phyloP scores from a whole-genome alignment of 1,140 invertebrate species.

The Sarcophaga bullata region DNA sequence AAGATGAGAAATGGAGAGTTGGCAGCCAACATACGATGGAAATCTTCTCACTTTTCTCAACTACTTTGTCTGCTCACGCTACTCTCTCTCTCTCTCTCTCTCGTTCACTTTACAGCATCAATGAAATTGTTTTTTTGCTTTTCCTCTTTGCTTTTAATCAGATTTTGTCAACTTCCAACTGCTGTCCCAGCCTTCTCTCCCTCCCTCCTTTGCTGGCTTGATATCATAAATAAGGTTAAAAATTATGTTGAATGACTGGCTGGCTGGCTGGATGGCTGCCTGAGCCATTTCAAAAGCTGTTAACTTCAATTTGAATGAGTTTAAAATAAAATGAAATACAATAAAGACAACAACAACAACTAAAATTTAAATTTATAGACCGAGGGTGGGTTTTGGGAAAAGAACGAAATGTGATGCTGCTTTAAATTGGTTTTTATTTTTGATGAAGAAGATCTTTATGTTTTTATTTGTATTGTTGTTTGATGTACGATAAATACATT shows the following conservation, averaged over 20 bases:
- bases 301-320: slow-evolving; percentile 38
- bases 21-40: slow-evolving; percentile 34
- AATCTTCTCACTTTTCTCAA: background rate
- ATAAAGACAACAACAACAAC: background rate
- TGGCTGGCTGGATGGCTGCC: background rate
- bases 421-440: slow-evolving; percentile 36
- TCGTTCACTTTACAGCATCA: background rate
- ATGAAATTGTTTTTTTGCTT: background rate
- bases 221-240: slow-evolving; percentile 21
- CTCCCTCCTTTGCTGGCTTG: background rate
- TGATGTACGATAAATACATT: slow-evolving; percentile 22
- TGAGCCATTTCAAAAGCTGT: slow-evolving; percentile 26
- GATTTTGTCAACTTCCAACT: slow-evolving; percentile 1
- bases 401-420: slow-evolving; percentile 8
- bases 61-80: background rate
- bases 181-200: background rate
- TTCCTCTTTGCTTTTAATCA: background rate
- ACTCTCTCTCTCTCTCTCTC: background rate
- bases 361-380: background rate
- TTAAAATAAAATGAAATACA: slow-evolving; percentile 28
- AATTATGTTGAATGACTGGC: slow-evolving; percentile 13
- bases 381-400: slow-evolving; percentile 13
- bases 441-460: background rate
- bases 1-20: slow-evolving; percentile 38
- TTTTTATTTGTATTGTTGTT: slow-evolving; percentile 27